Conservation (phyloP, 2,888 invertebrate species). For the Tetanocera ferruginea region DNA sequence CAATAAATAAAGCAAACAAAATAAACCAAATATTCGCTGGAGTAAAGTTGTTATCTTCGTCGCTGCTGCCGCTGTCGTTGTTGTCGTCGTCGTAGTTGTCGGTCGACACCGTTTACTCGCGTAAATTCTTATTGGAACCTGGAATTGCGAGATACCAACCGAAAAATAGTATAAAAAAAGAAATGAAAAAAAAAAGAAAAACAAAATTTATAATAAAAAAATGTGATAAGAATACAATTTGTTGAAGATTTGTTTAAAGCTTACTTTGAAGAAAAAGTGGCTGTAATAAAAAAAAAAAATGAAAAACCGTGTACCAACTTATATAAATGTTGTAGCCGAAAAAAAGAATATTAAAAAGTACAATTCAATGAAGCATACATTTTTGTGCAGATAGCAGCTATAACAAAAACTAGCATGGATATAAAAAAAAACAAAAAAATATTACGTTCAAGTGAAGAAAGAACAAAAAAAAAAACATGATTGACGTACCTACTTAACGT, state of each 20-base stretch:
- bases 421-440: not conserved
- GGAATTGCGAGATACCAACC: constrained; percentile 32
- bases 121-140: constrained; percentile 22
- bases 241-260: not conserved
- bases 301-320: not conserved
- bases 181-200: not conserved
- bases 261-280: not conserved
- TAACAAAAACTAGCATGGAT: not conserved
- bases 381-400: not conserved
- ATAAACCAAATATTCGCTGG: not conserved
- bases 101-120: not conserved
- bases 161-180: constrained; percentile 11
- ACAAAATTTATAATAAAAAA: constrained; percentile 6
- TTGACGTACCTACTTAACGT: not conserved
- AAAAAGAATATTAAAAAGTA: not conserved
- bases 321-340: not conserved
- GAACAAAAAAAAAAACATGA: constrained; percentile 10
- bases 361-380: not conserved
- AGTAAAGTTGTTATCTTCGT: constrained; percentile 1
- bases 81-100: not conserved
- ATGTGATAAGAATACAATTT: constrained; percentile 15
- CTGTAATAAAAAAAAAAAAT: not conserved
- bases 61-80: not conserved
- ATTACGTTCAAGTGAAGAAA: not conserved
- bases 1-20: not conserved